Evolutionary conservation across 2,797 vertebrate species (phyloP), one percentile per base, ranked within the genome.

Genomic region (Benthosema pterotum): DNA sequence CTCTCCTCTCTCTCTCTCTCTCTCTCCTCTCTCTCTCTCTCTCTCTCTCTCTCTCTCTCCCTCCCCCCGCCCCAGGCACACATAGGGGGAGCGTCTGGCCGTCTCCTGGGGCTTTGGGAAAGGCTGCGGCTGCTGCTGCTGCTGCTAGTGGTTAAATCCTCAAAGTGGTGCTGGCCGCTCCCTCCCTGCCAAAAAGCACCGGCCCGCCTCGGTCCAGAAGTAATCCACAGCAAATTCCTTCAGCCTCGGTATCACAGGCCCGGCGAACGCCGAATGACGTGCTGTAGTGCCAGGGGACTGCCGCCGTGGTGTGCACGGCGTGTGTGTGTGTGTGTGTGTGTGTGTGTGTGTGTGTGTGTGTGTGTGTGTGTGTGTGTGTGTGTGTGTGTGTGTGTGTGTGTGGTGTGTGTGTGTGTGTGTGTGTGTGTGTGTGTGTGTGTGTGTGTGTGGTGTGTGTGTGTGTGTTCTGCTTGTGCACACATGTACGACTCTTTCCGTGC

Each of bases 201-300:
- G 11, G 87, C 81, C 89, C 82, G 88, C 87, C 85, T 90, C 84
- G 82, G 87, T 91, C 89, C 91, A 92, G 82, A 88, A 89, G 92
- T 92, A 92, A 92, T 89, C 91, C 91, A 89, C 83, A 85, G 85
- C 80, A 91, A 92, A 93, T 93, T 92, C 90, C 92, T 89, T 86
- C 91, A 90, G 91, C 89, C 85, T 85, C 83, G 87, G 88, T 89
- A 91, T 91, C 91, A 88, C 75, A 71, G 85, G 83, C 81, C 83
- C 8, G 74, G n/a, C n/a, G n/a, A n/a, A n/a, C 16, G 77, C 80
- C 54, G 74, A 72, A 74, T 2, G 77, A 79, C 78, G 65, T 11
- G 17, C 76, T 11, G 17, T 75, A 0, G 32, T 86, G 84, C 85
- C 82, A 84, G 82, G 83, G 77, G 74, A 69, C 60, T 25, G 43